Percentiles rank a stretch among this genome's conserved stretches.
Evolutionary conservation across 2,113 vertebrate genomes (phyloP).

Genomic region (Mustela nigripes): DNA sequence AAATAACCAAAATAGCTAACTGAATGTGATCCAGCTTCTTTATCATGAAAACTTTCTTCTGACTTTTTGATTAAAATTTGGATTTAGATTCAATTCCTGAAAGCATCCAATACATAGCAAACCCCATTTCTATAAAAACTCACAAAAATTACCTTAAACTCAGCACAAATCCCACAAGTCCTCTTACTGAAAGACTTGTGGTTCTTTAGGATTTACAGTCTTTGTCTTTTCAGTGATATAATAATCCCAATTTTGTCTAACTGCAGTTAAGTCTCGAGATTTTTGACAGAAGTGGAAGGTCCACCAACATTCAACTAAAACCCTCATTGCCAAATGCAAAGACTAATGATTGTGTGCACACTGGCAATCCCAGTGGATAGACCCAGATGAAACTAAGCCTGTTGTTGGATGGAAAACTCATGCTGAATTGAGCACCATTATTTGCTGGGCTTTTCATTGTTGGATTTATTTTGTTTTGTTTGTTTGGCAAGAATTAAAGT

Average conservation of each 20-base stretch:
- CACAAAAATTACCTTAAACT: background rate
- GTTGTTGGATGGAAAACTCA: background rate
- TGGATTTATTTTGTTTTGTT: background rate
- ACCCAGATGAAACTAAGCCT: background rate
- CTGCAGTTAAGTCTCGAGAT: background rate
- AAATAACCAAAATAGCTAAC: background rate
- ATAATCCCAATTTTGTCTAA: background rate
- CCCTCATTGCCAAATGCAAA: background rate
- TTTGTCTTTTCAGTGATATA: background rate
- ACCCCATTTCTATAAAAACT: background rate
- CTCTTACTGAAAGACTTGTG: background rate
- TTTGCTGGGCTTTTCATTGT: background rate
- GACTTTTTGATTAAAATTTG: background rate
- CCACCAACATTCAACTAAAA: background rate
- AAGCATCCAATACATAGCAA: background rate
- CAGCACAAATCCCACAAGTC: background rate
- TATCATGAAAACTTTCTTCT: background rate
- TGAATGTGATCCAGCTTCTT: background rate
- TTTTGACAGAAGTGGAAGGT: background rate
- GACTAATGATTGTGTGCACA: background rate
- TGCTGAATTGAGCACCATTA: background rate
- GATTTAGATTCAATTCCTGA: background rate
- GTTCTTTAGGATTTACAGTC: background rate
- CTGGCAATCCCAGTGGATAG: background rate
- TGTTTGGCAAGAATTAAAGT: background rate